Evolutionary conservation across 2,797 vertebrate species (phyloP).

Genomic region (Bucorvus abyssinicus): DNA sequence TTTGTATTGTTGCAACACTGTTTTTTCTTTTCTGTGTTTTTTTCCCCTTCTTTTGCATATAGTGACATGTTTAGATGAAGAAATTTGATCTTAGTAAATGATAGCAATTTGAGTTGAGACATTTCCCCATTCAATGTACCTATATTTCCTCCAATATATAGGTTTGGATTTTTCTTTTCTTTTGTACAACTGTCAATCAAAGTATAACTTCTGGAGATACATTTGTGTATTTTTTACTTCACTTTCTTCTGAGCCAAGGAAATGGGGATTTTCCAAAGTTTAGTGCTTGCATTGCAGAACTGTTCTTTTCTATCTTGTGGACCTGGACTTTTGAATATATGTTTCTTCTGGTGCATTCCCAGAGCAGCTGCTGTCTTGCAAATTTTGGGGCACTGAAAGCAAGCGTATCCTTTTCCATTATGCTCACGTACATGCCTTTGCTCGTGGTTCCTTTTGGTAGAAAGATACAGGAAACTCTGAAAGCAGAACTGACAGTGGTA

Average conservation of each 20-base stretch:
- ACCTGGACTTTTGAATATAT: conserved; percentile 77
- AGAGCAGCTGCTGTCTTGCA: conserved; percentile 85
- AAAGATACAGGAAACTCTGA: conserved; percentile 94
- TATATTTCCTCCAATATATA: conserved; percentile 1
- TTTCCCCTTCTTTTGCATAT: conserved; percentile 57
- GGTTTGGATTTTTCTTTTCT: not conserved
- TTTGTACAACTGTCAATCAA: conserved; percentile 50
- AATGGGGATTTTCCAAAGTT: conserved; percentile 58
- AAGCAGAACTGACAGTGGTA: conserved; percentile 96
- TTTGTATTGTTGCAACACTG: conserved; percentile 56
- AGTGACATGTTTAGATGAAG: conserved; percentile 38
- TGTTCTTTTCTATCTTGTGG: conserved; percentile 72
- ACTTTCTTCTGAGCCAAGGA: conserved; percentile 62
- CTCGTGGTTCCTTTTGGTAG: conserved; percentile 96
- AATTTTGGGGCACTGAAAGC: conserved; percentile 83
- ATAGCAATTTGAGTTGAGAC: not conserved
- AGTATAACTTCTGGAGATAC: conserved; percentile 56
- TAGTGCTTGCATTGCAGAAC: conserved; percentile 54
- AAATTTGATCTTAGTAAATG: conserved; percentile 46
- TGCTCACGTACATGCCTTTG: conserved; percentile 87
- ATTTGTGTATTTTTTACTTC: conserved; percentile 65
- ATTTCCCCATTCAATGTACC: conserved; percentile 23
- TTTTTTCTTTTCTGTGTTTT: conserved; percentile 40
- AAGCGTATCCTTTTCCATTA: conserved; percentile 81
- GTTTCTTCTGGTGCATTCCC: conserved; percentile 86